Evolutionary conservation across 2,797 vertebrate species (phyloP).

Genomic region (Tokudaia tokunoshimensis): DNA sequence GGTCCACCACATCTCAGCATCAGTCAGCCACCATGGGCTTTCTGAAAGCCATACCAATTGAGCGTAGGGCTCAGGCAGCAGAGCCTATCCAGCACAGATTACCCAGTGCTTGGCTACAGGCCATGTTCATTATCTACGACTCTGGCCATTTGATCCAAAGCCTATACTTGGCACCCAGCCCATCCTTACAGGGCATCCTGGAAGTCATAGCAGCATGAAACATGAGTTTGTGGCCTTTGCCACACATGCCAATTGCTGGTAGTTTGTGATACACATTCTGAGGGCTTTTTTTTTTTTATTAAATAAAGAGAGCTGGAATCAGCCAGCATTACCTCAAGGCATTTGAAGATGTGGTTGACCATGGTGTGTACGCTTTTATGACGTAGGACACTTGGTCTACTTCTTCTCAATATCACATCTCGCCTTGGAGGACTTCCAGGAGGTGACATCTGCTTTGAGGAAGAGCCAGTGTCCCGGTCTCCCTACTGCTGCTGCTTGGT

Average conservation of each 20-base stretch:
- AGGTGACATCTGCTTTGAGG: constrained; percentile 77
- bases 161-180: not conserved
- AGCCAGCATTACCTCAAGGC: constrained; percentile 30
- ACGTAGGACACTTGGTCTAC: constrained; percentile 84
- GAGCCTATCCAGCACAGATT: not conserved
- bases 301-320: constrained; percentile 24
- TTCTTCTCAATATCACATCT: constrained; percentile 83
- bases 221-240: not conserved
- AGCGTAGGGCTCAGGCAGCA: not conserved
- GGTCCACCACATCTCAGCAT: constrained; percentile 12
- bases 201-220: not conserved
- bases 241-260: not conserved
- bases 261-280: not conserved
- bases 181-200: not conserved
- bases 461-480: constrained; percentile 67
- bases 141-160: not conserved
- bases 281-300: not conserved
- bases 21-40: not conserved
- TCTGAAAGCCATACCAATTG: not conserved
- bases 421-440: constrained; percentile 75
- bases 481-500: constrained; percentile 76
- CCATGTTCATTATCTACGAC: not conserved
- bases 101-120: not conserved
- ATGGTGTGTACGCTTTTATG: constrained; percentile 80
- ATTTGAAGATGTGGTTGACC: constrained; percentile 81